A percentile compares a stretch with the other conserved stretches of the same genome.
Evolutionary conservation across 2,888 invertebrate species (phyloP).

Genomic region (Zygothrica quintamaculata): DNA sequence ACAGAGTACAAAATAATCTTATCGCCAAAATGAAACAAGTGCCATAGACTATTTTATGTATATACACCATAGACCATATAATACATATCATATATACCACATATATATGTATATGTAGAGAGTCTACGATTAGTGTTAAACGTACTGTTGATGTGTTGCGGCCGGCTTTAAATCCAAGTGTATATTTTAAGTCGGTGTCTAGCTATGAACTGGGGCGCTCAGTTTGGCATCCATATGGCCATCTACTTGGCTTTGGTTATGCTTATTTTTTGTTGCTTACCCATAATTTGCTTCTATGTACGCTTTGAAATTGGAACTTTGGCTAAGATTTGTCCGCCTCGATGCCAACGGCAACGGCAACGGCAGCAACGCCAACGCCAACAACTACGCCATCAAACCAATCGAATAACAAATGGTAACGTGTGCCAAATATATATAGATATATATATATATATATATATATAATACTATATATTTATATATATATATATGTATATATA

Average conservation of each 20-base stretch:
- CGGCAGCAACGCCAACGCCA: constrained; percentile 33
- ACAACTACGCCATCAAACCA: constrained; percentile 17
- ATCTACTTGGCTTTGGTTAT: constrained; percentile 51
- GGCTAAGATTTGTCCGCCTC: constrained; percentile 62
- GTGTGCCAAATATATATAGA: constrained; percentile 44
- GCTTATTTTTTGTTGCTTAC: constrained; percentile 61
- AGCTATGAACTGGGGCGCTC: constrained; percentile 42
- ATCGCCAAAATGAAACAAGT: constrained; percentile 40
- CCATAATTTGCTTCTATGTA: constrained; percentile 70
- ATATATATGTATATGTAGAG: constrained; percentile 16
- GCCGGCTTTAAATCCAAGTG: no score
- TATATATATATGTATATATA: no score
- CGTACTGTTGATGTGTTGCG: constrained; percentile 42
- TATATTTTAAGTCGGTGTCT: no score
- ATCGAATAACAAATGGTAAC: constrained; percentile 56
- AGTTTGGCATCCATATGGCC: constrained; percentile 46
- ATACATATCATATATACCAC: constrained; percentile 12
- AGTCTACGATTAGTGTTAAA: constrained; percentile 40
- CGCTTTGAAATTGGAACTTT: constrained; percentile 65
- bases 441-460: no score
- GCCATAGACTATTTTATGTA: constrained; percentile 2
- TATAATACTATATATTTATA: no score
- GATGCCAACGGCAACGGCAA: constrained; percentile 27
- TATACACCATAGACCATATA: constrained; percentile 7
- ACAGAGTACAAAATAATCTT: constrained; percentile 43